These are phyloP conservation scores for Cheilinus undulatus DNA, from an alignment of 2,113 vertebrate genomes.

Conservation along the genomic window DNA sequence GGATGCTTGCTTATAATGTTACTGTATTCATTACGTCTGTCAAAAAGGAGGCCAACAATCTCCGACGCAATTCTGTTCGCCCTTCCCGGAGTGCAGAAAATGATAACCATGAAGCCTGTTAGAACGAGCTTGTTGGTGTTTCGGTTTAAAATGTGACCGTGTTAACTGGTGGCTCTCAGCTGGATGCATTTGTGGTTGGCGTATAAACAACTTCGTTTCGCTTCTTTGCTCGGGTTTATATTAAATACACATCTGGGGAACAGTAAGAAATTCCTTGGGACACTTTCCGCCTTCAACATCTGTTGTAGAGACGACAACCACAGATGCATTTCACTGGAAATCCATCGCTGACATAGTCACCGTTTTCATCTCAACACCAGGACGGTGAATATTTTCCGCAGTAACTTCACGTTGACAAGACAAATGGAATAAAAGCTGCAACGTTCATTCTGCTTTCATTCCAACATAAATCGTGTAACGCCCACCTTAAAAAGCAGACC, in stretches of 20 bases:
- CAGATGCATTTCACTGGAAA: too few species aligned
- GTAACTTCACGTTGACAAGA: not conserved
- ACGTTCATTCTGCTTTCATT: rapidly evolving
- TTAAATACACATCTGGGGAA: too few species aligned
- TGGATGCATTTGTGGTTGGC: too few species aligned
- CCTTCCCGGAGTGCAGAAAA: not conserved
- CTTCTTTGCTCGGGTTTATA: too few species aligned
- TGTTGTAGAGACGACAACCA: too few species aligned
- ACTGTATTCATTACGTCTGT: not conserved
- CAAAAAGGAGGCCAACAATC: not conserved
- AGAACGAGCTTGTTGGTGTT: constrained; percentile 1
- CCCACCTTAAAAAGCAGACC: rapidly evolving
- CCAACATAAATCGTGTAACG: not conserved
- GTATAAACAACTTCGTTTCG: too few species aligned
- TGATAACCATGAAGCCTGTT: constrained; percentile 7
- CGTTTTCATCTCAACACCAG: too few species aligned
- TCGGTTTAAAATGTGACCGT: too few species aligned
- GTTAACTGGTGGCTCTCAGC: too few species aligned
- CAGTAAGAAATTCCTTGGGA: too few species aligned
- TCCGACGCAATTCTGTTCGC: not conserved
- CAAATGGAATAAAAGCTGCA: not conserved
- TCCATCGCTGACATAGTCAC: too few species aligned
- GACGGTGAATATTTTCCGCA: constrained; percentile 8
- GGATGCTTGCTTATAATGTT: not conserved
- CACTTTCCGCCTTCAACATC: too few species aligned